Evolutionary conservation across 2,113 vertebrate genomes (phyloP).

Genomic region (Apeltes quadracus): DNA sequence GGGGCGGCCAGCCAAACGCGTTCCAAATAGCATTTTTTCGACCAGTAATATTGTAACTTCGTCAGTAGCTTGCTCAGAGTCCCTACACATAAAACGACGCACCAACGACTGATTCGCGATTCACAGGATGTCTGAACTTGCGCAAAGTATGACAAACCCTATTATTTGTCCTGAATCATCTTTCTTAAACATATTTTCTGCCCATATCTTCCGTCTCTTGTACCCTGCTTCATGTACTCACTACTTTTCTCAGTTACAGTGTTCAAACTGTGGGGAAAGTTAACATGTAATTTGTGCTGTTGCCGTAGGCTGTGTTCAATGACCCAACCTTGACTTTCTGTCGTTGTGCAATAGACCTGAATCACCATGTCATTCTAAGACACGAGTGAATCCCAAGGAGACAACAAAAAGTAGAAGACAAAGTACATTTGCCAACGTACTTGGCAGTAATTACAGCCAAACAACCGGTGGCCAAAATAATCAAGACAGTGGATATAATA

Average conservation of each 20-base stretch:
- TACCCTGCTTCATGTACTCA: conserved; percentile 5
- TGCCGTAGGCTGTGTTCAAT: no score
- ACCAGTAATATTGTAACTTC: no score
- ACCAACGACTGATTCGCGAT: no score
- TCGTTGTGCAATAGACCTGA: conserved; percentile 14
- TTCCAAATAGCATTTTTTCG: no score
- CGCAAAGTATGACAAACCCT: no score
- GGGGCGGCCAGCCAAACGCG: no score
- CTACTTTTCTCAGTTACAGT: conserved; percentile 54
- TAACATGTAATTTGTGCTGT: conserved; percentile 45
- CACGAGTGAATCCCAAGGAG: conserved; percentile 14
- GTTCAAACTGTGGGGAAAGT: conserved; percentile 52
- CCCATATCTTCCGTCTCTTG: conserved; percentile 22
- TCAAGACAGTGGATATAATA: background rate
- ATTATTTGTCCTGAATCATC: conserved; percentile 23
- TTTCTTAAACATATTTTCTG: background rate
- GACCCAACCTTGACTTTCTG: background rate
- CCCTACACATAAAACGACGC: no score
- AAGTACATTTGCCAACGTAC: background rate
- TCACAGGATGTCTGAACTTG: no score
- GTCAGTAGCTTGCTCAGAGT: no score
- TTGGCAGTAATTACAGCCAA: background rate
- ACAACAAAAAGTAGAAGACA: conserved; percentile 15
- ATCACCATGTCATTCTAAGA: conserved; percentile 10
- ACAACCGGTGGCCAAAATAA: background rate